These are phyloP conservation scores for Sebastes jordani DNA, from an alignment of 2,797 vertebrate genomes.

Conservation along the genomic window DNA sequence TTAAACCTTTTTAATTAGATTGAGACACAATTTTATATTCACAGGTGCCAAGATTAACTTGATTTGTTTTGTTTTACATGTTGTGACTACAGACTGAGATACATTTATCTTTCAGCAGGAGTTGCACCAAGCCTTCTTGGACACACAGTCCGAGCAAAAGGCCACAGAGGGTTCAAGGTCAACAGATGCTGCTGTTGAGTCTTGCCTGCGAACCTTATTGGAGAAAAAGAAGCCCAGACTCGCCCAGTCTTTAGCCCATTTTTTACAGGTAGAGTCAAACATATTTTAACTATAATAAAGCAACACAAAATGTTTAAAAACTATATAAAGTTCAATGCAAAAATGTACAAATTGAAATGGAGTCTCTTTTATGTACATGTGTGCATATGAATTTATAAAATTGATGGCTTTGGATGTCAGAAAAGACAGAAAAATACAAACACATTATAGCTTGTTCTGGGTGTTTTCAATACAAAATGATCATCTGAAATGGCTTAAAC, in stretches of 20 bases:
- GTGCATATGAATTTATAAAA: background rate
- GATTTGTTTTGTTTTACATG: background rate
- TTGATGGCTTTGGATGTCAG: background rate
- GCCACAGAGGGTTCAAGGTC: slow-evolving; percentile 51
- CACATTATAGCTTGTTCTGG: background rate
- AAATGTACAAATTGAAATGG: background rate
- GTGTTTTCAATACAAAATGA: background rate
- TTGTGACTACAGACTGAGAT: background rate
- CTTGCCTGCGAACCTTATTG: slow-evolving; percentile 84
- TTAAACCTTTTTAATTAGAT: background rate
- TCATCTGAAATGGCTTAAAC: background rate
- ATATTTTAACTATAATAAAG: background rate
- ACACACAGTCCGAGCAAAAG: slow-evolving; percentile 63
- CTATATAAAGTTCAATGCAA: background rate
- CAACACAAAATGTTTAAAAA: background rate
- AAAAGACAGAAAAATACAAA: background rate
- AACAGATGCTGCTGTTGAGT: slow-evolving; percentile 71
- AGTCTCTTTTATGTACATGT: background rate
- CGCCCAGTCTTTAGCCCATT: slow-evolving; percentile 82
- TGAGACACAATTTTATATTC: background rate
- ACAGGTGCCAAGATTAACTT: background rate
- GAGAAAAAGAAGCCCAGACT: slow-evolving; percentile 81
- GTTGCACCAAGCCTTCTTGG: slow-evolving; percentile 84
- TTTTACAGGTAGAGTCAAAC: slow-evolving; percentile 72
- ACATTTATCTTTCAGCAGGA: slow-evolving; percentile 78